phyloP scores from a whole-genome alignment of 53 echinoderm and acorn worm species.

The Actinopyga echinites region DNA sequence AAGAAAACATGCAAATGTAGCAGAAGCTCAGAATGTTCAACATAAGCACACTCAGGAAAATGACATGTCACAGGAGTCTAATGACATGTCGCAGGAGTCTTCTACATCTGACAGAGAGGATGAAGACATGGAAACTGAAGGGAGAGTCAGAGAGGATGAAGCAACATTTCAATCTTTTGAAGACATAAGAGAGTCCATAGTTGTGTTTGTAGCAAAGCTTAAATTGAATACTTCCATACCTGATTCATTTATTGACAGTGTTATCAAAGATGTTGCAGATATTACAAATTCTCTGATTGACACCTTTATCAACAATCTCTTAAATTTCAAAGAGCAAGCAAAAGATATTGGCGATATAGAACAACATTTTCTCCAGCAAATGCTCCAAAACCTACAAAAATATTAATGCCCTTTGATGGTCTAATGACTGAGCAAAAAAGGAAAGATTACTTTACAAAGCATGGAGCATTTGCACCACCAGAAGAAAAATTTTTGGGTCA shows the following conservation, averaged over 20 bases:
- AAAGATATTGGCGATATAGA: background rate
- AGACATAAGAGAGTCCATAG: constrained; percentile 3
- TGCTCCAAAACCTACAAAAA: constrained; percentile 1
- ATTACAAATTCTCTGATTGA: background rate
- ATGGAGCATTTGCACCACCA: constrained; percentile 13
- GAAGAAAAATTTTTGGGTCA: constrained; percentile 3
- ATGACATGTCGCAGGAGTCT: background rate
- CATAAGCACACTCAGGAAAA: background rate
- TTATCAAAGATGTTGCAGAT: constrained; percentile 8
- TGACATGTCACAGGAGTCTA: background rate
- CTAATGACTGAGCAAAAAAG: too few species aligned
- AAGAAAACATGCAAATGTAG: background rate
- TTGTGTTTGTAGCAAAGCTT: constrained; percentile 12
- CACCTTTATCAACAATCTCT: background rate
- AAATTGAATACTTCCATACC: constrained; percentile 10
- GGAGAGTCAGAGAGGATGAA: background rate
- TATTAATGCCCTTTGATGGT: background rate
- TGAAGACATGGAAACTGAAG: constrained; percentile 10
- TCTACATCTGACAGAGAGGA: background rate
- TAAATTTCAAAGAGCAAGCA: background rate
- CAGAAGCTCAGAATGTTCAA: background rate
- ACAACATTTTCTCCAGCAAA: background rate
- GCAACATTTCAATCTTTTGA: background rate
- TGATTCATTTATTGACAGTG: constrained; percentile 21
- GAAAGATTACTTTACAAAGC: too few species aligned